phyloP scores from a whole-genome alignment of 2,113 vertebrate genomes.

The Trichomycterus rosablanca region DNA sequence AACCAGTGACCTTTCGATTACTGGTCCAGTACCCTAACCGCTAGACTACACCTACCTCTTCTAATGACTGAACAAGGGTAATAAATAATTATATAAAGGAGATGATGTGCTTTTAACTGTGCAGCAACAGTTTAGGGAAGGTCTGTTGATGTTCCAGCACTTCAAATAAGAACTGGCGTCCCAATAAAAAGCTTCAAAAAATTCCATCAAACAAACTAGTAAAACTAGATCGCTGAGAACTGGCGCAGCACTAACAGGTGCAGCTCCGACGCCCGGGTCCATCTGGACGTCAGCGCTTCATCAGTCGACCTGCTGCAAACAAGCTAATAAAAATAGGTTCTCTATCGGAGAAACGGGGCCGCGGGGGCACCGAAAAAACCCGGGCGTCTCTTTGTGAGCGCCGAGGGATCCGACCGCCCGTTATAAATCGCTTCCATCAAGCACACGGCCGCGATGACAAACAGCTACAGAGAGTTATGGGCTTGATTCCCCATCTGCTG shows the following conservation, averaged over 20 bases:
- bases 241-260: conserved; percentile 17
- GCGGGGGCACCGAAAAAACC: conserved; percentile 9
- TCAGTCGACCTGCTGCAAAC: conserved; percentile 4
- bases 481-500: conserved; percentile 35
- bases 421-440: conserved; percentile 40
- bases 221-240: conserved; percentile 1
- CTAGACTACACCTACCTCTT: too few relatives aligned
- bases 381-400: conserved; percentile 20
- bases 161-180: too few relatives aligned
- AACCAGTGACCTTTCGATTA: too few relatives aligned
- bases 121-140: too few relatives aligned
- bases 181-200: too few relatives aligned
- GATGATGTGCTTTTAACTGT: too few relatives aligned
- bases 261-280: conserved; percentile 12
- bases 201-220: too few relatives aligned
- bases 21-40: too few relatives aligned
- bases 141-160: too few relatives aligned
- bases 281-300: conserved; percentile 29
- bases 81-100: too few relatives aligned
- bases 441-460: conserved; percentile 25
- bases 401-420: conserved; percentile 24
- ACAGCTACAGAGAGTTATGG: conserved; percentile 31
- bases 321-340: conserved; percentile 28
- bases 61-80: too few relatives aligned
- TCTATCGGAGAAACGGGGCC: conserved; percentile 26